Percentiles rank a stretch among this genome's conserved stretches.
These are phyloP conservation scores for Euplagia quadripunctaria DNA, from an alignment of 2,888 invertebrate genomes.

Conservation along the genomic window DNA sequence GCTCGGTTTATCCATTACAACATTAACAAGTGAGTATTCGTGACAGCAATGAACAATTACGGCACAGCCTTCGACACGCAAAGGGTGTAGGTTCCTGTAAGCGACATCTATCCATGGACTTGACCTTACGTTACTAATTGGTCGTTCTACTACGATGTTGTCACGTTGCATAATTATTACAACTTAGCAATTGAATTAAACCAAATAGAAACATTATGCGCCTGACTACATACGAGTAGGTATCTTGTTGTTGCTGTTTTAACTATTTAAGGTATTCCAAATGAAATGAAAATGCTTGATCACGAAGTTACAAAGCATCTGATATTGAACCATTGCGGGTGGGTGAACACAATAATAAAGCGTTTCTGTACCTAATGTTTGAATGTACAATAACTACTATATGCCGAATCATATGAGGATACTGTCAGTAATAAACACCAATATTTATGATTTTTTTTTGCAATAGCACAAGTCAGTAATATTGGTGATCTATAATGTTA, in stretches of 20 bases:
- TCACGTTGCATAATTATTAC: background rate
- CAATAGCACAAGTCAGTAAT: no score
- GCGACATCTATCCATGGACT: background rate
- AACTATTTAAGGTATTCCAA: background rate
- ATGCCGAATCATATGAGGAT: background rate
- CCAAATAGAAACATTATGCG: no score
- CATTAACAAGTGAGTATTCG: background rate
- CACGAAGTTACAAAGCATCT: background rate
- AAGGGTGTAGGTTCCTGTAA: background rate
- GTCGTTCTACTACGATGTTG: background rate
- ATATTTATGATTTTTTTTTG: background rate
- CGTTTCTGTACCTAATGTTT: conserved; percentile 1
- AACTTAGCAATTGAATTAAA: background rate
- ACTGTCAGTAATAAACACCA: no score
- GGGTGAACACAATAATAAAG: background rate
- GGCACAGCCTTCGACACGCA: background rate
- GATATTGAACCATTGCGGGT: background rate
- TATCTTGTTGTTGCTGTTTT: no score
- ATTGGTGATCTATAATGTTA: background rate
- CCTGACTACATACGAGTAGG: no score
- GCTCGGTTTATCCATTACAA: no score
- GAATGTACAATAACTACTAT: background rate
- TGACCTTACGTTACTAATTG: background rate
- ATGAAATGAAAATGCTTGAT: background rate
- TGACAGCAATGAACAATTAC: background rate